Evolutionary conservation across 1,140 invertebrate species (phyloP).

Genomic region (Diachasmimorpha longicaudata): DNA sequence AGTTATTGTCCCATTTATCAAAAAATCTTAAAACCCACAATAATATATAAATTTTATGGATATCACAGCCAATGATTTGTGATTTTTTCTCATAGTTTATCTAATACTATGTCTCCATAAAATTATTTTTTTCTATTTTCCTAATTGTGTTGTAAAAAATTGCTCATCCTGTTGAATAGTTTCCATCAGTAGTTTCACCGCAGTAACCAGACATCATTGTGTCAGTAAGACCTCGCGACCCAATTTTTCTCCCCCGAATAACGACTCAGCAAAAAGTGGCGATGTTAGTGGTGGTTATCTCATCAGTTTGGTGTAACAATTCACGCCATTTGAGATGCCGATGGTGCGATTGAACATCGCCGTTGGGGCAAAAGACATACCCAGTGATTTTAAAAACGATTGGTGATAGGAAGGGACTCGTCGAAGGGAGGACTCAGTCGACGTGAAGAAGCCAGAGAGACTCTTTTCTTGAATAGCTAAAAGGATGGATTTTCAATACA

Average conservation of each 20-base stretch:
- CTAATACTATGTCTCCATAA: too few relatives aligned
- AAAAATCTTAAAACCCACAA: too few relatives aligned
- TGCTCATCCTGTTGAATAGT: too few relatives aligned
- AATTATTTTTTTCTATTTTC: too few relatives aligned
- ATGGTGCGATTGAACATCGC: neutral
- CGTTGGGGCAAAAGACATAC: neutral
- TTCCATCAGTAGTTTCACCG: too few relatives aligned
- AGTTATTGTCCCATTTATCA: too few relatives aligned
- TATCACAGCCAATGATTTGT: too few relatives aligned
- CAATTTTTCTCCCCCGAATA: neutral
- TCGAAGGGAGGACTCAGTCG: neutral
- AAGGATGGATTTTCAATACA: neutral
- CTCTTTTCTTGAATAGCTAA: neutral
- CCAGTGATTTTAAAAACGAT: neutral
- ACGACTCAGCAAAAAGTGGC: neutral
- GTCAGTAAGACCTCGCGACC: neutral
- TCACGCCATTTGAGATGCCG: neutral
- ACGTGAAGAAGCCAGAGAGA: neutral
- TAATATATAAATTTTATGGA: too few relatives aligned
- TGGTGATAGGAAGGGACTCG: neutral
- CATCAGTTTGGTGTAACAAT: neutral
- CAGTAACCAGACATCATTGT: neutral
- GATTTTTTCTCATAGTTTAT: too few relatives aligned
- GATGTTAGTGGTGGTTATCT: neutral
- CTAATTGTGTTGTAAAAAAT: too few relatives aligned